A percentile compares a stretch with the other conserved stretches of the same genome.
phyloP scores from a whole-genome alignment of 2,113 vertebrate species.

The Apteryx owenii region DNA sequence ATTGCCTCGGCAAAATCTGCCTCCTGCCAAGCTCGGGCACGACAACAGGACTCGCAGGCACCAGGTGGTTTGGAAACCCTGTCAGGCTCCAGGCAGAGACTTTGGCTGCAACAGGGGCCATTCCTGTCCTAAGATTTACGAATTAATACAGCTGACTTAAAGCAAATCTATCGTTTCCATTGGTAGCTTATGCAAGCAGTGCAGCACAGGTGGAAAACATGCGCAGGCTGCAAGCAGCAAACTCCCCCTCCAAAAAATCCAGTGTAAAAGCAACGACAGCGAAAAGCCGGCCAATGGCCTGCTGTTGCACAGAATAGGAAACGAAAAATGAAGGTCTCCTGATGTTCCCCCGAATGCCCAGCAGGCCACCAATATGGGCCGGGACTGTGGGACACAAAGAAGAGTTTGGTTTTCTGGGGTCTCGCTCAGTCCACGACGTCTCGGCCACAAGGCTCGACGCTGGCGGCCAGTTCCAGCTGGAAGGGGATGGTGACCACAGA shows the following conservation, averaged over 20 bases:
- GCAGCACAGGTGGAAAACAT: not conserved
- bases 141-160: not conserved
- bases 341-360: fast-evolving
- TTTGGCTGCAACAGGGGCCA: not conserved
- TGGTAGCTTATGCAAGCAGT: not conserved
- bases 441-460: fast-evolving
- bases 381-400: not conserved
- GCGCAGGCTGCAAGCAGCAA: not conserved
- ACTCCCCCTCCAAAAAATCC: not conserved
- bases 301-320: fast-evolving
- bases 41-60: fast-evolving
- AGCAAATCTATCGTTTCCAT: not conserved
- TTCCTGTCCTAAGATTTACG: not conserved
- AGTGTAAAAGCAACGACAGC: fast-evolving
- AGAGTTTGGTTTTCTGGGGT: fast-evolving
- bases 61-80: not conserved
- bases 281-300: not conserved
- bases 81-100: not conserved
- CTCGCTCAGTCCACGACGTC: fast-evolving
- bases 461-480: fast-evolving
- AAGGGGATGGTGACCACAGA: not conserved
- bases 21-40: not conserved
- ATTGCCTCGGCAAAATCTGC: not conserved
- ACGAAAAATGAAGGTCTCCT: not conserved
- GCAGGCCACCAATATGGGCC: fast-evolving